Evolutionary conservation across 1,140 invertebrate genomes (phyloP).

Genomic region (Meloidogyne exigua): DNA sequence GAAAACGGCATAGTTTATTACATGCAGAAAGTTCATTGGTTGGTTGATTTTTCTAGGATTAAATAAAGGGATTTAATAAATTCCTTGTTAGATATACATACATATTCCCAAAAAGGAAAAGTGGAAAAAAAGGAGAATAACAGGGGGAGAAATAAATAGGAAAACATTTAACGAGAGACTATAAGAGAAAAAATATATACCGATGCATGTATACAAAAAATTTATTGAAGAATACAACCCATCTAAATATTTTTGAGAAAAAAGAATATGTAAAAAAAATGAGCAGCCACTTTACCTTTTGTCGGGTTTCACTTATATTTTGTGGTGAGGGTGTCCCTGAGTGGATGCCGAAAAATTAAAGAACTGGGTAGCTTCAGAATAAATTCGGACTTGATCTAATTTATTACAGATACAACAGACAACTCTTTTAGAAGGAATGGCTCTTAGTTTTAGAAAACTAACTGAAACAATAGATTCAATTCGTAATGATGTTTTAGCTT

Average conservation of each 20-base stretch:
- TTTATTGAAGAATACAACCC: not conserved
- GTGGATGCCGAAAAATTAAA: not conserved
- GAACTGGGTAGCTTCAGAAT: too few relatives aligned
- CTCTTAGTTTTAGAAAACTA: slow-evolving; percentile 37
- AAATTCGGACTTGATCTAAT: too few relatives aligned
- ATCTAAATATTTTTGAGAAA: not conserved
- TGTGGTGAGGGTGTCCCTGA: not conserved
- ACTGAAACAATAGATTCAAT: slow-evolving; percentile 41
- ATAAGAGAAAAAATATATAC: not conserved
- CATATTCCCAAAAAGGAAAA: not conserved
- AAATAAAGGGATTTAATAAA: too few relatives aligned
- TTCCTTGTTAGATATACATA: not conserved
- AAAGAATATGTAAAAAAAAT: not conserved
- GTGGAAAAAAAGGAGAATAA: not conserved
- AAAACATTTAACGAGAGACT: not conserved
- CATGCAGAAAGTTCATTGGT: slow-evolving; percentile 57
- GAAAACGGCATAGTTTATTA: slow-evolving; percentile 55
- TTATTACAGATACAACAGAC: not conserved
- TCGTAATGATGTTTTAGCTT: slow-evolving; percentile 9
- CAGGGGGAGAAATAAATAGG: not conserved
- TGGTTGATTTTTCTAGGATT: not conserved
- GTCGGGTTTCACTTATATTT: not conserved
- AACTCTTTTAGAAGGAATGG: slow-evolving; percentile 54
- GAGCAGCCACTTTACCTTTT: not conserved
- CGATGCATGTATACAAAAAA: too few relatives aligned